These are phyloP conservation scores for Bilobella aurantiaca DNA, from an alignment of 1,140 invertebrate species.

Conservation along the genomic window DNA sequence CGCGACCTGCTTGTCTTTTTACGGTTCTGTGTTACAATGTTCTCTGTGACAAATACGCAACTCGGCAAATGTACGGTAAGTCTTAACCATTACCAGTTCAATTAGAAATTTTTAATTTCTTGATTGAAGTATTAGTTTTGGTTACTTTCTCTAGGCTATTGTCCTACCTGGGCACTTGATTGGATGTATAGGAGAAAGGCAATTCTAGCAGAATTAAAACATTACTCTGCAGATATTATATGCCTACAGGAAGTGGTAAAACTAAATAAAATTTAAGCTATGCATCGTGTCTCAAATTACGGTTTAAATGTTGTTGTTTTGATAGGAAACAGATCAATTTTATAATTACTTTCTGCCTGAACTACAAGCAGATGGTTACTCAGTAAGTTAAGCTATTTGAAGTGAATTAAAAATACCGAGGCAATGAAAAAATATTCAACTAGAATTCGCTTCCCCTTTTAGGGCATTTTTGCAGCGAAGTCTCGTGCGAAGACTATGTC, in stretches of 20 bases:
- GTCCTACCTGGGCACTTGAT: constrained; percentile 89
- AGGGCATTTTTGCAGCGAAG: constrained; percentile 98
- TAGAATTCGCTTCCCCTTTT: neutral
- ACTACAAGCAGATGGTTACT: constrained; percentile 82
- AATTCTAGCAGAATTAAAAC: constrained; percentile 92
- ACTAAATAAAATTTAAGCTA: neutral
- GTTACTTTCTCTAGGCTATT: constrained; percentile 51
- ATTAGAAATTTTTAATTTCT: neutral
- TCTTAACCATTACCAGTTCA: constrained; percentile 37
- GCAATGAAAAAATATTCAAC: neutral
- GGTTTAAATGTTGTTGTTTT: constrained; percentile 45
- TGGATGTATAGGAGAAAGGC: constrained; percentile 98
- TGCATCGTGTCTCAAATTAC: neutral
- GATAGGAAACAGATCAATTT: constrained; percentile 88
- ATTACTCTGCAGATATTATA: constrained; percentile 96
- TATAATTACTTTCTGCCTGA: constrained; percentile 93
- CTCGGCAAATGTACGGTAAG: constrained; percentile 78
- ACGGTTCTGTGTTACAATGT: constrained; percentile 99
- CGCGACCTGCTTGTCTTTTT: constrained; percentile 50
- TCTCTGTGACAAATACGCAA: constrained; percentile 97
- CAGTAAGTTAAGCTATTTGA: constrained; percentile 14
- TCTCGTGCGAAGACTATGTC: constrained; percentile 97
- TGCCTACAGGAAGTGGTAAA: constrained; percentile 58
- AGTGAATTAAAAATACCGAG: neutral
- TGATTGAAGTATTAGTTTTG: neutral